Base-by-base conservation (phyloP, 2,797 vertebrate species). In the Otus scops region DNA sequence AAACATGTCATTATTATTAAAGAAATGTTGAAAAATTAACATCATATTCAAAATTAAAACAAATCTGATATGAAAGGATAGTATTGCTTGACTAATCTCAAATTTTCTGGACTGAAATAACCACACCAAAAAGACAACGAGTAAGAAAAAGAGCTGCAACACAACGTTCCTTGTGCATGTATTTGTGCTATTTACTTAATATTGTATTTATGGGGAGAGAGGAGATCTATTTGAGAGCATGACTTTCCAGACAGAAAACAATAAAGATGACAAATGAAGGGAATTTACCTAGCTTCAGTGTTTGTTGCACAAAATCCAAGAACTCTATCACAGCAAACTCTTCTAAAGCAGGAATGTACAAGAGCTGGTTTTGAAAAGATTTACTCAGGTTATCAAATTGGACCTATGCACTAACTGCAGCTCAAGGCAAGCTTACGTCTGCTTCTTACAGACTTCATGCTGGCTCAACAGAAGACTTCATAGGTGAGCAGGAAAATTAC, bases 181-280 rank as follows among this genome's bases (percentile, higher is more conserved):
- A 48, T 14, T 77, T 28, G 12, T 32, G 10, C 7, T 67, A 13
- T 32, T 73, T 48, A 56, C 7, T 48, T 36, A 45, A 68, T 50
- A 57, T 0, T 51, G 4, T 16, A 16, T 23, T 70, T 47, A 16
- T 4, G 11, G 13, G 5, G 7, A 48, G 4, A 8, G 2, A 53
- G 3, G 4, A 51, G 7, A 59, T 43, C 5, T 51, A 19, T 48
- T 61, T 47, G 26, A 68, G 4, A 65, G 13, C 7, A 65, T 0
- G 8, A 3, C 8, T 61, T 82, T 65, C 28, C 28, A 88, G 17
- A 57, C 6, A 50, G n/a, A 32, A 7, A 32, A 57, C 8, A 77
- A 73, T 32, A 21, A 79, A 79, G 3, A n/a, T 11, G 7, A 68
- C 27, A 61, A 85, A 53, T 32, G 2, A 85, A 60, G 2, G 7